Percentiles rank a stretch among this genome's conserved stretches.
Conservation (phyloP, 1,140 invertebrate genomes). For the Drosophila trapezifrons region DNA sequence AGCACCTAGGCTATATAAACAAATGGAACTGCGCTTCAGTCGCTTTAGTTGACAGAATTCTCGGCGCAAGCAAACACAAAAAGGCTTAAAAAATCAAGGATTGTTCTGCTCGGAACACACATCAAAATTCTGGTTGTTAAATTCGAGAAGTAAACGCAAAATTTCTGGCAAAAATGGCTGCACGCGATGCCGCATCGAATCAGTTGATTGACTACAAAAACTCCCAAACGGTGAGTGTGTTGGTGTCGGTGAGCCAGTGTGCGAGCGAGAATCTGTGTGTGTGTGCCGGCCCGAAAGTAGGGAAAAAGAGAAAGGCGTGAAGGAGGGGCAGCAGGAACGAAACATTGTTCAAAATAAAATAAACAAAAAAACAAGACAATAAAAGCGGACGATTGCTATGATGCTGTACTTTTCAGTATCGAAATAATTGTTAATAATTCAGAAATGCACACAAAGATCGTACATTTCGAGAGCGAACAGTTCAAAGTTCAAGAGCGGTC, state of each 20-base stretch:
- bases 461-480: conserved; percentile 20
- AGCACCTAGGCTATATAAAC: conserved; percentile 58
- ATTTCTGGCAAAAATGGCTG: conserved; percentile 83
- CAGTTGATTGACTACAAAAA: conserved; percentile 89
- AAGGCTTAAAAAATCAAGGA: not conserved
- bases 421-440: not conserved
- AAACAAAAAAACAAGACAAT: conserved; percentile 39
- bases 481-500: conserved; percentile 42
- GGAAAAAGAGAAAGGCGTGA: conserved; percentile 17
- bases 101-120: conserved; percentile 8
- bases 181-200: conserved; percentile 88
- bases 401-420: conserved; percentile 25
- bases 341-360: conserved; percentile 29
- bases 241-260: not conserved
- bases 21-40: conserved; percentile 39
- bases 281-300: conserved; percentile 32
- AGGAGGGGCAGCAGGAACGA: not conserved
- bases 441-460: conserved; percentile 8
- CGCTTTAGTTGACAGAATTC: conserved; percentile 67
- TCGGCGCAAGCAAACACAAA: conserved; percentile 33
- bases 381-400: conserved; percentile 15
- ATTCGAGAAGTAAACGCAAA: conserved; percentile 22
- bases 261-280: conserved; percentile 83
- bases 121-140: conserved; percentile 62
- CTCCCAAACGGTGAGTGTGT: conserved; percentile 86